Evolutionary conservation across 2,888 invertebrate species (phyloP).

Genomic region (Lissonota sp.): DNA sequence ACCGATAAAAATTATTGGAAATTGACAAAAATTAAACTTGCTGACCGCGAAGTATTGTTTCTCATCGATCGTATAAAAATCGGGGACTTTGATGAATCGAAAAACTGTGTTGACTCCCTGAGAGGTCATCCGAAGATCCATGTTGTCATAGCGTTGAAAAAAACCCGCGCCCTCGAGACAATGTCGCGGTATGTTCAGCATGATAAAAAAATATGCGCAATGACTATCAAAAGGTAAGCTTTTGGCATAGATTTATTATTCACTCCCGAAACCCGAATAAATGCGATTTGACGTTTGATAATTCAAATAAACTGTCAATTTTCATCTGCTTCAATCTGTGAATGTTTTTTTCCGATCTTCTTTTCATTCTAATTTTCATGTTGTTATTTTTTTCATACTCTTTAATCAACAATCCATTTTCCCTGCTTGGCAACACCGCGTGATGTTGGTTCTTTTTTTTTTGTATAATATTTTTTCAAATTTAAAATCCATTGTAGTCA

Average conservation of each 20-base stretch:
- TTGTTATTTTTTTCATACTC: too few relatives aligned
- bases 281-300: not conserved
- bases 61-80: constrained; percentile 70
- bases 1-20: too few relatives aligned
- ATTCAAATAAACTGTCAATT: constrained; percentile 4
- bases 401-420: too few relatives aligned
- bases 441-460: too few relatives aligned
- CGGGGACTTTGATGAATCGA: constrained; percentile 68
- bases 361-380: too few relatives aligned
- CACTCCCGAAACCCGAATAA: not conserved
- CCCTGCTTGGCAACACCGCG: too few relatives aligned
- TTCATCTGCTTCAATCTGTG: not conserved
- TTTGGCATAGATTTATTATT: not conserved
- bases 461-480: too few relatives aligned
- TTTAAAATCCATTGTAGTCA: too few relatives aligned
- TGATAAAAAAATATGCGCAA: constrained; percentile 29
- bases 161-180: constrained; percentile 70
- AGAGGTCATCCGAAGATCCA: constrained; percentile 68
- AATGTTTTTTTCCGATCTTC: too few relatives aligned
- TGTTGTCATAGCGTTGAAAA: constrained; percentile 69
- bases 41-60: constrained; percentile 71
- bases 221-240: not conserved
- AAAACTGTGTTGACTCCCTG: constrained; percentile 68
- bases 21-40: not conserved
- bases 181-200: constrained; percentile 68